A percentile compares a stretch with the other conserved stretches of the same genome.
These are phyloP conservation scores for Peromyscus californicus DNA, from an alignment of 2,113 vertebrate genomes.

Conservation along the genomic window DNA sequence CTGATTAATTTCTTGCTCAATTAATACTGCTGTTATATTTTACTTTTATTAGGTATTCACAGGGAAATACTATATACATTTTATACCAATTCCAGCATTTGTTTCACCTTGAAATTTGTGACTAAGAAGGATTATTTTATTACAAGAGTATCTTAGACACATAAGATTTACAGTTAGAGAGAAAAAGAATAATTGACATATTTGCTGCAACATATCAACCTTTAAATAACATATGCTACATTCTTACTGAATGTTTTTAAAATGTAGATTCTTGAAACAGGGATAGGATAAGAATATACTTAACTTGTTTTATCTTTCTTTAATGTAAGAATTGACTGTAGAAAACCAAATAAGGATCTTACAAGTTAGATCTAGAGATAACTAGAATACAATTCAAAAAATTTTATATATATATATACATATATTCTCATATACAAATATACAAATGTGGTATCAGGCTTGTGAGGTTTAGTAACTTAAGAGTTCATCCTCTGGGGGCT, in stretches of 20 bases:
- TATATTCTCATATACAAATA: too few relatives aligned
- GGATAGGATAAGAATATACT: neutral
- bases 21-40: neutral
- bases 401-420: too few relatives aligned
- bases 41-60: neutral
- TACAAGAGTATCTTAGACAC: neutral
- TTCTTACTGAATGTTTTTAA: neutral
- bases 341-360: neutral
- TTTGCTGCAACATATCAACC: neutral
- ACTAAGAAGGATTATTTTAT: neutral
- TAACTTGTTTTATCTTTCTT: neutral
- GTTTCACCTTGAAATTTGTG: neutral
- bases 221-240: neutral
- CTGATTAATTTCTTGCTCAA: neutral
- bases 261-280: neutral
- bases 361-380: neutral
- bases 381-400: neutral
- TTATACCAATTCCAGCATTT: neutral
- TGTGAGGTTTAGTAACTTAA: neutral
- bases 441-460: neutral
- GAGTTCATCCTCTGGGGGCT: neutral
- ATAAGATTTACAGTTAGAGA: neutral
- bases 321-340: neutral
- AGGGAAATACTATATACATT: neutral
- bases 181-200: neutral